Conservation (phyloP, 2,888 invertebrate genomes). For the Stenotaenia linearis region DNA sequence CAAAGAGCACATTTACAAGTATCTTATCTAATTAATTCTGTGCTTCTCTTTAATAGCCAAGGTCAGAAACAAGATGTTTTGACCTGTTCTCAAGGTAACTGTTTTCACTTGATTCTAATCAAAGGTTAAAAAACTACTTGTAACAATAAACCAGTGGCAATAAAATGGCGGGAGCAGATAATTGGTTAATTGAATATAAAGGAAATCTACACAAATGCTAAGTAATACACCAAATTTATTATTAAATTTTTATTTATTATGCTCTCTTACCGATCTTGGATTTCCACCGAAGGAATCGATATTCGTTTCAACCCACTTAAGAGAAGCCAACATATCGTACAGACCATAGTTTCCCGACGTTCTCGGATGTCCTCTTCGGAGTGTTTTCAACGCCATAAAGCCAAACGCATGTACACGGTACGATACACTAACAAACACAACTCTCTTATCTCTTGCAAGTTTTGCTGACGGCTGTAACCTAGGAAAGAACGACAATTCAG, state of each 20-base stretch:
- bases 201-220: no score
- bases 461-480: slow-evolving; percentile 64
- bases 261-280: slow-evolving; percentile 48
- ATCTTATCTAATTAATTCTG: no score
- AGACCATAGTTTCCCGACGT: slow-evolving; percentile 81
- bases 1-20: no score
- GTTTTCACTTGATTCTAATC: not conserved
- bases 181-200: no score
- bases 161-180: no score
- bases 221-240: not conserved
- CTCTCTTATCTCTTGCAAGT: slow-evolving; percentile 68
- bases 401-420: slow-evolving; percentile 67
- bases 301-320: slow-evolving; percentile 75
- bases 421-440: slow-evolving; percentile 80
- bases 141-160: not conserved
- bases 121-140: not conserved
- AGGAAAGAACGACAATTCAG: no score
- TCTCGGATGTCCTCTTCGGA: slow-evolving; percentile 62
- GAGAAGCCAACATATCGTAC: slow-evolving; percentile 67
- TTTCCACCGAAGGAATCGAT: slow-evolving; percentile 80
- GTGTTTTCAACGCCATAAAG: slow-evolving; percentile 62
- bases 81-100: not conserved
- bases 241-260: not conserved
- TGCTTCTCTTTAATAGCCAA: not conserved
- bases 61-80: not conserved